A percentile compares a stretch with the other conserved stretches of the same genome.
phyloP scores from a whole-genome alignment of 2,888 invertebrate genomes.

The Ametastegia equiseti region DNA sequence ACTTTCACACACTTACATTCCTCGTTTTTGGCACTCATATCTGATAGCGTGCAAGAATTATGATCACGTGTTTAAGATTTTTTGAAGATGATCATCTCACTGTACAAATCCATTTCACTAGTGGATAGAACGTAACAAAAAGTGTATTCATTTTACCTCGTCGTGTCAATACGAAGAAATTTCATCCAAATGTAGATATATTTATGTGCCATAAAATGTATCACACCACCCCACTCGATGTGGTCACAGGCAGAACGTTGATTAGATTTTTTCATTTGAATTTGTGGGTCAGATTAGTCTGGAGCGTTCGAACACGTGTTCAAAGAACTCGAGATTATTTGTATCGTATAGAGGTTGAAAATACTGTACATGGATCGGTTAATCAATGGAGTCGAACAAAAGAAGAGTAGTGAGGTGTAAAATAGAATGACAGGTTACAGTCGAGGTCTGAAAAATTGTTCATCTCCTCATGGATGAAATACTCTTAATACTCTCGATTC shows the following conservation, averaged over 20 bases:
- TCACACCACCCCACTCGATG: neutral
- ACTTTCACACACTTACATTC: neutral
- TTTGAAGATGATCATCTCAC: neutral
- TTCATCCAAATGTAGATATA: neutral
- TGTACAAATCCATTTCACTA: neutral
- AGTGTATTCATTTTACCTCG: neutral
- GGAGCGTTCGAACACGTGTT: neutral
- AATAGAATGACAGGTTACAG: neutral
- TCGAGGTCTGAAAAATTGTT: neutral
- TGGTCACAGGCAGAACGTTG: neutral
- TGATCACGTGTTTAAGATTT: neutral
- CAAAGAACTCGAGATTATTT: neutral
- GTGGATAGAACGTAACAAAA: neutral
- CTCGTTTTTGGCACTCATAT: neutral
- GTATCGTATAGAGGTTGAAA: neutral
- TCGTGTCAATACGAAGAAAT: neutral
- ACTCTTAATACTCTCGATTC: neutral
- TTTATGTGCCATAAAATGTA: neutral
- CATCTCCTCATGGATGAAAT: neutral
- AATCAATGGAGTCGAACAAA: neutral
- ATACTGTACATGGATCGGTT: neutral
- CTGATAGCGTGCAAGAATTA: neutral
- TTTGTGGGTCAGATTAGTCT: neutral
- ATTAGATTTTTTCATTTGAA: neutral
- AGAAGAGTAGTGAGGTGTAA: neutral